Percentiles rank a stretch among this genome's conserved stretches.
phyloP scores from a whole-genome alignment of 1,140 invertebrate species.

The Leptinotarsa lineolata region DNA sequence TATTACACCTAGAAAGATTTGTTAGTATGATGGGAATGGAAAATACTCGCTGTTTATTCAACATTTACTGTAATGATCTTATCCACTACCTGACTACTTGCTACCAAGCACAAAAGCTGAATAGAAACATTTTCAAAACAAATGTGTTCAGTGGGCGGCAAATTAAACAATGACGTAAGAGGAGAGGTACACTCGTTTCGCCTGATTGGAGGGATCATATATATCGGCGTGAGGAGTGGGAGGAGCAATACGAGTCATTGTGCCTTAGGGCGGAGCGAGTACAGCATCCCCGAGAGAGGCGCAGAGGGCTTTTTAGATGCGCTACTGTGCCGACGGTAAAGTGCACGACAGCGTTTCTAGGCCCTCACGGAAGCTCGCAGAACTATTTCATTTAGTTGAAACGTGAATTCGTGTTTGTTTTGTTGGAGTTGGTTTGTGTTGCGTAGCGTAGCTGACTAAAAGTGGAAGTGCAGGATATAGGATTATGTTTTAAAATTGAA shows the following conservation, averaged over 20 bases:
- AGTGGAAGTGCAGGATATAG: background rate
- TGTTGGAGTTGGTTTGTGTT: slow-evolving; percentile 15
- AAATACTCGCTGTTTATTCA: too few relatives aligned
- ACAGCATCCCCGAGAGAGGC: slow-evolving; percentile 49
- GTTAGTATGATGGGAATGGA: too few relatives aligned
- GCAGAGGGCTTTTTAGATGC: slow-evolving; percentile 43
- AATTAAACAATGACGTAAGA: background rate
- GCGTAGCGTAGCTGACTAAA: slow-evolving; percentile 8
- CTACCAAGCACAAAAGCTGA: background rate
- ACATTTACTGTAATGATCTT: background rate
- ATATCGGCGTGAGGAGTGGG: slow-evolving; percentile 29
- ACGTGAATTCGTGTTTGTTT: background rate
- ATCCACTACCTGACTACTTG: background rate
- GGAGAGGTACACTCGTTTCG: slow-evolving; percentile 30
- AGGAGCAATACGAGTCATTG: slow-evolving; percentile 23
- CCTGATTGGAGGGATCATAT: slow-evolving; percentile 42
- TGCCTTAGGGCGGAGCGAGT: slow-evolving; percentile 38
- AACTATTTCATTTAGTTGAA: slow-evolving; percentile 1
- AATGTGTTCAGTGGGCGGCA: slow-evolving; percentile 19
- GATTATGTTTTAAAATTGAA: background rate
- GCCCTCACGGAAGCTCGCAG: slow-evolving; percentile 20
- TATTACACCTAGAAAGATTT: too few relatives aligned
- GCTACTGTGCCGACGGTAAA: slow-evolving; percentile 34
- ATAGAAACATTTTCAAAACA: slow-evolving; percentile 16
- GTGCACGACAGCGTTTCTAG: slow-evolving; percentile 25